These are phyloP conservation scores for Nothocercus nigrocapillus DNA, from an alignment of 2,113 vertebrate genomes.

Conservation along the genomic window DNA sequence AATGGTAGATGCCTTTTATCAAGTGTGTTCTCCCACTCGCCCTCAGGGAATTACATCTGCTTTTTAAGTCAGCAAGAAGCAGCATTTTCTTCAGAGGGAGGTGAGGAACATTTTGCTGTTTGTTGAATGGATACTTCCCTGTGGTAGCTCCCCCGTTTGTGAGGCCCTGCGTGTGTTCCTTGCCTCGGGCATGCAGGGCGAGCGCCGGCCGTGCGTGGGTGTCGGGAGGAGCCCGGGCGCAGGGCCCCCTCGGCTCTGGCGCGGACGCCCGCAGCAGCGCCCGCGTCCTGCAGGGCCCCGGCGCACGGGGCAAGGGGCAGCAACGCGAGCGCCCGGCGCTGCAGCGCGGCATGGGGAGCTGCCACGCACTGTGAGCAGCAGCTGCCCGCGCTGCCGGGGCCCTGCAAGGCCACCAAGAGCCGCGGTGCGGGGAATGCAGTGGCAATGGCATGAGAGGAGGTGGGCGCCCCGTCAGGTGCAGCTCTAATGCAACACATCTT, in stretches of 20 bases:
- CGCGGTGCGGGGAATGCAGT: too few species aligned
- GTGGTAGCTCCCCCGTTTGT: neutral
- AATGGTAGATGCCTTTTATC: neutral
- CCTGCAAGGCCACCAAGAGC: too few species aligned
- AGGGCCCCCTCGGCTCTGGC: too few species aligned
- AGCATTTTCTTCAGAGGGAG: neutral
- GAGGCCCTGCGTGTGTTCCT: neutral
- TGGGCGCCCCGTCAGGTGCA: neutral
- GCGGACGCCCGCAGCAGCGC: too few species aligned
- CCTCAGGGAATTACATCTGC: neutral
- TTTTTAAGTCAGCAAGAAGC: neutral
- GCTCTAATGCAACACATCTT: neutral
- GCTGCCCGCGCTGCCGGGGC: too few species aligned
- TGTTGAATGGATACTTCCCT: neutral
- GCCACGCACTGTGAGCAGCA: too few species aligned
- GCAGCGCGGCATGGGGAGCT: too few species aligned
- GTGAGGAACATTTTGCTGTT: neutral
- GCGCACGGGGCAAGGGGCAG: too few species aligned
- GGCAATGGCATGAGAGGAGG: too few species aligned
- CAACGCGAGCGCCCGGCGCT: too few species aligned
- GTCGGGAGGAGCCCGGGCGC: neutral
- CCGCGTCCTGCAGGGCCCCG: too few species aligned
- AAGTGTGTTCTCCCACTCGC: too few species aligned
- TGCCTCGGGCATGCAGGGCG: neutral
- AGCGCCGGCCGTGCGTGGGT: neutral